Evolutionary conservation across 2,797 vertebrate species (phyloP), one percentile per base, ranked within the genome.

Genomic region (Coccyzus lansbergi): DNA sequence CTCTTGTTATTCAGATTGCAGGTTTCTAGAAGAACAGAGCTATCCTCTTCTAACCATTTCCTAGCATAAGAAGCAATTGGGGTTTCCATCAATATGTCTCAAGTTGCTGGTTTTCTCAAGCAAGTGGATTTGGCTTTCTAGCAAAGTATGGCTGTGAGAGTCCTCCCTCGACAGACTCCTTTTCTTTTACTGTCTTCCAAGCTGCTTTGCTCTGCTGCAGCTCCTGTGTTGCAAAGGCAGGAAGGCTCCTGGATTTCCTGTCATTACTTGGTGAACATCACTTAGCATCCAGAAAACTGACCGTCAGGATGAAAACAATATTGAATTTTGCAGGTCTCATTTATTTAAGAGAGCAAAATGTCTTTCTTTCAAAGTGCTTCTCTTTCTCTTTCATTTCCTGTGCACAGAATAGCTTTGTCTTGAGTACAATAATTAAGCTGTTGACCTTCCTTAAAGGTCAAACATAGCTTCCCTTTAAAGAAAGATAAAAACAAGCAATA

Each of bases 371-470:
- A 86, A 97, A 95, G 93, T 92, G 93, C 91, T 96, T 96, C 89
- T 94, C 86, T 95, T 94, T 94, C 93, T 91, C 93, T 97, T 97
- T 97, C 96, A 96, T 97, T 98, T 97, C 97, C 97, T 97, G 91
- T 96, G 95, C 93, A 97, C 92, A 96, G 86, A 78, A 81, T 94
- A 96, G 96, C 96, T 97, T 98, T 97, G 97, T 97, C 96, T 96
- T 69, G 86, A 96, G 96, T 96, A 97, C 95, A 97, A 97, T 97
- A 97, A 98, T 97, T 97, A 97, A 98, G 97, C 96, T 95, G 93
- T 97, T 96, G 93, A 96, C 95, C 97, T 97, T 96, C 93, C 75
- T 46, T 92, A 96, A 85, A 83, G 97, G 97, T 98, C 97, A 98
- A 96, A 96, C 94, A 90, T 92, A 89, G 93, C 95, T 97, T 96